Evolutionary conservation across 1,140 invertebrate genomes (phyloP).

Genomic region (Colletes gigas): DNA sequence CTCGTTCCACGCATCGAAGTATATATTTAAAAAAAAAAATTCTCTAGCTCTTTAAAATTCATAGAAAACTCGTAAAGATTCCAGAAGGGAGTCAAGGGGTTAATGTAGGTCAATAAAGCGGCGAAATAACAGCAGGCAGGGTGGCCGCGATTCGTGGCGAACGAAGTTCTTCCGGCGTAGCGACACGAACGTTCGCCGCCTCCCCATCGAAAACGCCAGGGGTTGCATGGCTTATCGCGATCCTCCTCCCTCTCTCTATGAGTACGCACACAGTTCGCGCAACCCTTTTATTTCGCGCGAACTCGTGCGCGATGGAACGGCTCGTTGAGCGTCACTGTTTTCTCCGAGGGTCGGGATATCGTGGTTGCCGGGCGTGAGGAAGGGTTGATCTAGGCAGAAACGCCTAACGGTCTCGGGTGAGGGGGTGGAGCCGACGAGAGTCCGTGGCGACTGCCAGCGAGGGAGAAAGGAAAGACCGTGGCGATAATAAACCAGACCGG

Average conservation of each 20-base stretch:
- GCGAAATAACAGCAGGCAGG: background rate
- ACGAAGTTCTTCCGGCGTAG: background rate
- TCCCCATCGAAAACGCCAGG: background rate
- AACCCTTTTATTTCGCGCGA: slow-evolving; percentile 71
- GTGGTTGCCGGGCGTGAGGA: slow-evolving; percentile 71
- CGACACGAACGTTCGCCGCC: background rate
- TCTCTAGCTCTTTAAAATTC: background rate
- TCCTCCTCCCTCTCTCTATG: background rate
- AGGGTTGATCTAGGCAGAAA: slow-evolving; percentile 71
- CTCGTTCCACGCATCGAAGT: no score
- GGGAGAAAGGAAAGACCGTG: slow-evolving; percentile 58
- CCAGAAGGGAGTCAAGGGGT: background rate
- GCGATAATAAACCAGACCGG: slow-evolving; percentile 79
- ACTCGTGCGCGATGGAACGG: slow-evolving; percentile 70
- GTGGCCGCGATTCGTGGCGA: background rate
- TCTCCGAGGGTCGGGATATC: slow-evolving; percentile 67
- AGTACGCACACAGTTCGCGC: slow-evolving; percentile 31
- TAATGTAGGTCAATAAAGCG: slow-evolving; percentile 18
- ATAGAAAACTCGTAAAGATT: background rate
- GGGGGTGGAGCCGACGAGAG: slow-evolving; percentile 29
- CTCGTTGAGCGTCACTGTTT: slow-evolving; percentile 78
- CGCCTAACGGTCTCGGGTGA: slow-evolving; percentile 33
- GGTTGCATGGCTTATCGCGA: slow-evolving; percentile 14
- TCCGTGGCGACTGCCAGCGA: slow-evolving; percentile 46
- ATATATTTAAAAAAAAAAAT: no score